A percentile compares a stretch with the other conserved stretches of the same genome.
Conservation (phyloP, 2,888 invertebrate genomes). For the Polydesmus complanatus region DNA sequence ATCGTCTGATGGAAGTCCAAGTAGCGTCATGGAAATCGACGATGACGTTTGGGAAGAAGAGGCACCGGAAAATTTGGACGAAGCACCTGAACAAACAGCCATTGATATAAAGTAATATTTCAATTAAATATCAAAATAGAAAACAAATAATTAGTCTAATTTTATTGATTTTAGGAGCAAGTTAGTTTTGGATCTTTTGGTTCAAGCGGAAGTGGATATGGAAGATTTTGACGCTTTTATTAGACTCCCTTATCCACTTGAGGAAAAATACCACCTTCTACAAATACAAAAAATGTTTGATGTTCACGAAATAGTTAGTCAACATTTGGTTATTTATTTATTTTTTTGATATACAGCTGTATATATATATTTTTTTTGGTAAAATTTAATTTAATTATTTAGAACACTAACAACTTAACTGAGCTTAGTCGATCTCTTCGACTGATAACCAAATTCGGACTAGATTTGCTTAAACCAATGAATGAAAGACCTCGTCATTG, state of each 20-base stretch:
- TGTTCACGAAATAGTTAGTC: not conserved
- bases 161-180: constrained; percentile 5
- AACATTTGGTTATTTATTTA: not conserved
- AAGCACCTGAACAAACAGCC: not conserved
- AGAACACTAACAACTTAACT: not conserved
- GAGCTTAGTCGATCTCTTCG: constrained; percentile 7
- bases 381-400: not conserved
- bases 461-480: not conserved
- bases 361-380: not conserved
- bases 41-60: not conserved
- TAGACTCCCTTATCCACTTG: not conserved
- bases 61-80: too few relatives aligned
- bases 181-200: constrained; percentile 5
- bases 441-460: constrained; percentile 4
- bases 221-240: constrained; percentile 3
- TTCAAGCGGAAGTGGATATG: constrained; percentile 5
- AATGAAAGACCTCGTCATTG: not conserved
- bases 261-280: constrained; percentile 9
- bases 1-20: not conserved
- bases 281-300: not conserved
- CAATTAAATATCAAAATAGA: too few relatives aligned
- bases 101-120: not conserved
- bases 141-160: too few relatives aligned
- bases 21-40: not conserved
- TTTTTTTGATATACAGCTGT: not conserved